Evolutionary conservation across 2,888 invertebrate genomes (phyloP), one percentile per base, ranked within the genome.

Genomic region (Neocrepidodera transversa): DNA sequence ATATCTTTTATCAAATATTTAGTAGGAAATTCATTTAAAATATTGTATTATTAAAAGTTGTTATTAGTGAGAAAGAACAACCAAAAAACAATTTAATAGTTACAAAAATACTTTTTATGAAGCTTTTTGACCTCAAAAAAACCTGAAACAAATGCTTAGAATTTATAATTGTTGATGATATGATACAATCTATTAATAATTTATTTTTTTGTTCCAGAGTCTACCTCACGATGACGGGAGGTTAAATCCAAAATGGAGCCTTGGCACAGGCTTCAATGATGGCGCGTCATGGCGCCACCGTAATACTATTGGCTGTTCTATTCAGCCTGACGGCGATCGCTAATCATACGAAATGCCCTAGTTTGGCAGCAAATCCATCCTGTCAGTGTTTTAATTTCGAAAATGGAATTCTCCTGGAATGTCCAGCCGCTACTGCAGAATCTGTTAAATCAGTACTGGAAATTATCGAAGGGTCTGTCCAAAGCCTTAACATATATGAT

Each of bases 381-480:
- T 95, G 95, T 79, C 92, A 93, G 4, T 95, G 95, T 81, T 94
- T 93, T 84, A 92, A 92, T 79, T 92, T 94, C 80, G 93, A 93
- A 81, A 93, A 93, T 82, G 94, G 93, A 60, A 84, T 95, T 64
- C 93, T 92, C 82, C 84, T 95, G 74, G 94, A 95, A 80, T 95
- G 94, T 78, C 91, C 93, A 36, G 91, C 90, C 50, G 91, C 92
- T 40, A 90, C 91, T 52, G 86, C 90, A 40, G 83, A 84, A 64
- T 88, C 90, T 45, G 84, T 94, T 68, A 87, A 87, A 76, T 84
- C 85, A 69, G 89, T 92, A 35, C 81, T 94, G 70, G 85, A 88
- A 70, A 86, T 87, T 76, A 86, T 89, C 74, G 84, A 84, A 69
- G 84, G 84, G 35, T 82, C 85, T 26, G 86, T 95, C 71, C 93